Evolutionary conservation across 2,797 vertebrate genomes (phyloP).

Genomic region (Pipistrellus kuhlii): DNA sequence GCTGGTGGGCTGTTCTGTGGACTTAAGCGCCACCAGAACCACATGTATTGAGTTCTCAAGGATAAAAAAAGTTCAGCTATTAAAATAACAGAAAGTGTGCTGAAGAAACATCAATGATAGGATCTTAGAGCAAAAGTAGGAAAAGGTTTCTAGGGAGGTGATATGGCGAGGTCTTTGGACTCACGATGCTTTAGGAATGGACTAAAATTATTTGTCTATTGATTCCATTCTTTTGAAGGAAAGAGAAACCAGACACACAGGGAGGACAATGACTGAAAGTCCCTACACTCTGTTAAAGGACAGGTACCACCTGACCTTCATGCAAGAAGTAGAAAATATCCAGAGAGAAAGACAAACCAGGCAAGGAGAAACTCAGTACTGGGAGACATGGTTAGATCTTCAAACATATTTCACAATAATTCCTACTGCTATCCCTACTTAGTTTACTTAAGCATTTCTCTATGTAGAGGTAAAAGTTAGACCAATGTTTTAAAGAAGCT

Average conservation of each 20-base stretch:
- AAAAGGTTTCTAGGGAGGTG: background rate
- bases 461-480: background rate
- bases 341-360: background rate
- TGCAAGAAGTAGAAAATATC: background rate
- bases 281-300: background rate
- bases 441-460: background rate
- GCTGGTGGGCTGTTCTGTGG: background rate
- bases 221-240: background rate
- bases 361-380: background rate
- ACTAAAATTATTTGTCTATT: background rate
- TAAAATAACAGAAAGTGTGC: background rate
- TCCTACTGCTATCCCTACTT: background rate
- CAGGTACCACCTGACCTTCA: background rate
- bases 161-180: background rate
- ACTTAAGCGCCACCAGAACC: background rate
- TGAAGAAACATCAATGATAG: background rate
- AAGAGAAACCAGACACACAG: background rate
- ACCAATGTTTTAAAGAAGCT: background rate
- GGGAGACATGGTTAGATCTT: background rate
- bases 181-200: background rate
- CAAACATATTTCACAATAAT: background rate
- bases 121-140: background rate
- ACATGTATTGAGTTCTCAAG: background rate
- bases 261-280: background rate
- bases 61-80: background rate